Percentiles rank a stretch among this genome's conserved stretches.
phyloP scores from a whole-genome alignment of 1,140 invertebrate species.

The Nephotettix cincticeps region DNA sequence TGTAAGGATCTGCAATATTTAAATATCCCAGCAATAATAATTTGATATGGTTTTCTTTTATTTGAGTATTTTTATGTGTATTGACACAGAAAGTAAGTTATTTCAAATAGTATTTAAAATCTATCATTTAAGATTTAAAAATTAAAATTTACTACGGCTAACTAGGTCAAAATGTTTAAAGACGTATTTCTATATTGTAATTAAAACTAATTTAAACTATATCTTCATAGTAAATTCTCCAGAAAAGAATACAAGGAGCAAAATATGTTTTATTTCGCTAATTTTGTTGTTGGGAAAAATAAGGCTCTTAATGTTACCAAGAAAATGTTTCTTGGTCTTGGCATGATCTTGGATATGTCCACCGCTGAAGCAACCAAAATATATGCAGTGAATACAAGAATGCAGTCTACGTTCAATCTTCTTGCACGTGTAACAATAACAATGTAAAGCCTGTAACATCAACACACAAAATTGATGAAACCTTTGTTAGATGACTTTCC shows the following conservation, averaged over 20 bases:
- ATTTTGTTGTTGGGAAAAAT: neutral
- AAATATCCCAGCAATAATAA: too few species aligned
- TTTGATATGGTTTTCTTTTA: too few species aligned
- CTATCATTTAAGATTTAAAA: neutral
- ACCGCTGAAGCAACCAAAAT: slow-evolving; percentile 81
- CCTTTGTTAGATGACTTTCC: too few species aligned
- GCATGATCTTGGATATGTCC: slow-evolving; percentile 85
- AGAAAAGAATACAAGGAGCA: neutral
- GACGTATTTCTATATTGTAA: neutral
- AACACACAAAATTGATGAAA: too few species aligned
- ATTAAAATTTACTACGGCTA: too few species aligned
- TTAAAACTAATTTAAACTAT: slow-evolving; percentile 17
- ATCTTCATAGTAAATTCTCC: neutral
- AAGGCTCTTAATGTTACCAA: slow-evolving; percentile 53
- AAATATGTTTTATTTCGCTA: neutral
- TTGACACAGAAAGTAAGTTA: too few species aligned
- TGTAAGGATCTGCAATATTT: too few species aligned
- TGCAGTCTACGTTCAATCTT: slow-evolving; percentile 73
- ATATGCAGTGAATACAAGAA: slow-evolving; percentile 89
- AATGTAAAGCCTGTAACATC: slow-evolving; percentile 62
- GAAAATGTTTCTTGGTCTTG: slow-evolving; percentile 73
- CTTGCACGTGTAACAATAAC: slow-evolving; percentile 75
- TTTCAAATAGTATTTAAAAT: too few species aligned
- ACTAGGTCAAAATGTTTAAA: slow-evolving; percentile 19
- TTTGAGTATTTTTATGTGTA: too few species aligned